Conservation (phyloP, 1,140 invertebrate genomes). For the Aphelinus certus region DNA sequence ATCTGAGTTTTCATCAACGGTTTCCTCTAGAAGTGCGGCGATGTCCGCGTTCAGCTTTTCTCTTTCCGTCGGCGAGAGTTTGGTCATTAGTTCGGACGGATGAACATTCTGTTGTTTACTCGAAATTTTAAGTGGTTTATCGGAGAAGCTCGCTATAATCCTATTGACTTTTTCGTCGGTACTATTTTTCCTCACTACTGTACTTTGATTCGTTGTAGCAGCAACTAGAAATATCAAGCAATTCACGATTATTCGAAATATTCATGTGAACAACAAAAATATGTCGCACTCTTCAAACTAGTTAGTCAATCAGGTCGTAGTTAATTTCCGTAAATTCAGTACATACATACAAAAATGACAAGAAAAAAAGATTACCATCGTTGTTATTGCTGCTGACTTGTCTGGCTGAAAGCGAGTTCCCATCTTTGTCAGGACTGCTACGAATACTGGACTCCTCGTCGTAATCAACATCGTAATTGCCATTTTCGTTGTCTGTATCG, state of each 20-base stretch:
- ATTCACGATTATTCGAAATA: too few relatives aligned
- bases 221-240: too few relatives aligned
- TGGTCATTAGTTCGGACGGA: background rate
- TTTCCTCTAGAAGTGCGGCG: slow-evolving; percentile 58
- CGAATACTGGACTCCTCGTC: background rate
- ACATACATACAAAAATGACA: too few relatives aligned
- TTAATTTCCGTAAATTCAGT: too few relatives aligned
- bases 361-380: background rate
- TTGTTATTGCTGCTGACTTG: background rate
- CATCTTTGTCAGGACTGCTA: slow-evolving; percentile 16
- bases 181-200: slow-evolving; percentile 5
- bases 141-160: slow-evolving; percentile 13
- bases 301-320: background rate
- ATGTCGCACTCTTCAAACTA: background rate
- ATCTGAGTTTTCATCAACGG: slow-evolving; percentile 36
- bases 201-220: background rate
- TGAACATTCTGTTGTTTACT: background rate
- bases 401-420: background rate
- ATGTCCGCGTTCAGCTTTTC: slow-evolving; percentile 58
- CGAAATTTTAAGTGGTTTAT: background rate
- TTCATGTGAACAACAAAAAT: background rate
- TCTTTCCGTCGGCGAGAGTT: slow-evolving; percentile 44
- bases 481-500: slow-evolving; percentile 49
- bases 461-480: slow-evolving; percentile 27
- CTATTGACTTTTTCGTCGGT: slow-evolving; percentile 20